Percentiles rank a stretch among this genome's conserved stretches.
These are phyloP conservation scores for Menidia menidia DNA, from an alignment of 2,797 vertebrate genomes.

Conservation along the genomic window DNA sequence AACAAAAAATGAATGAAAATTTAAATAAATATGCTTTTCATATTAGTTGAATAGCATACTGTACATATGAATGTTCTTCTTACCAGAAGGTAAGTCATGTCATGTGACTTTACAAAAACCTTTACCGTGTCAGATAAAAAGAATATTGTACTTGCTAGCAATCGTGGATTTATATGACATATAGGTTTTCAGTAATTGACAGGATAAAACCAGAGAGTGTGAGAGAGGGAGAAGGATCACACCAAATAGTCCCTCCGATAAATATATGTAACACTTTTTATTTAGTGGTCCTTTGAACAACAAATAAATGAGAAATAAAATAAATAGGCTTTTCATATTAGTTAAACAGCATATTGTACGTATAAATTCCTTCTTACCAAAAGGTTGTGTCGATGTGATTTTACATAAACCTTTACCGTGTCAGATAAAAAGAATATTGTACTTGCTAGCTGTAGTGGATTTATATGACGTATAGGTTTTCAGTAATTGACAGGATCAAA, in stretches of 20 bases:
- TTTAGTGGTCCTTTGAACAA: too few relatives aligned
- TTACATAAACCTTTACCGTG: background rate
- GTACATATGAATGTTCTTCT: too few relatives aligned
- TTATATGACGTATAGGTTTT: slow-evolving; percentile 16
- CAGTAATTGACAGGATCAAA: slow-evolving; percentile 33
- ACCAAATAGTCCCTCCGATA: slow-evolving; percentile 46
- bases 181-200: slow-evolving; percentile 26
- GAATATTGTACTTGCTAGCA: slow-evolving; percentile 12
- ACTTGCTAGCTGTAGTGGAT: slow-evolving; percentile 25
- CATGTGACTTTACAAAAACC: background rate
- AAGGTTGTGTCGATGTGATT: background rate
- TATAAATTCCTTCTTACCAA: background rate
- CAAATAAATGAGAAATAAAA: too few relatives aligned
- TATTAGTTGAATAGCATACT: too few relatives aligned
- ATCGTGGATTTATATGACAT: slow-evolving; percentile 31
- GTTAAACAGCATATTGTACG: background rate
- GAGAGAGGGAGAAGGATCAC: slow-evolving; percentile 24
- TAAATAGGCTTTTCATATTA: background rate
- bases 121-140: background rate
- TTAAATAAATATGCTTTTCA: too few relatives aligned
- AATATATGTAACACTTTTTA: too few relatives aligned
- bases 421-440: slow-evolving; percentile 7
- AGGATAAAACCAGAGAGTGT: slow-evolving; percentile 18
- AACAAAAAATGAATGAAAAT: too few relatives aligned
- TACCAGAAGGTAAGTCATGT: too few relatives aligned